Base-by-base conservation (phyloP, 2,797 vertebrate species). In the Gymnopithys bicolor region DNA sequence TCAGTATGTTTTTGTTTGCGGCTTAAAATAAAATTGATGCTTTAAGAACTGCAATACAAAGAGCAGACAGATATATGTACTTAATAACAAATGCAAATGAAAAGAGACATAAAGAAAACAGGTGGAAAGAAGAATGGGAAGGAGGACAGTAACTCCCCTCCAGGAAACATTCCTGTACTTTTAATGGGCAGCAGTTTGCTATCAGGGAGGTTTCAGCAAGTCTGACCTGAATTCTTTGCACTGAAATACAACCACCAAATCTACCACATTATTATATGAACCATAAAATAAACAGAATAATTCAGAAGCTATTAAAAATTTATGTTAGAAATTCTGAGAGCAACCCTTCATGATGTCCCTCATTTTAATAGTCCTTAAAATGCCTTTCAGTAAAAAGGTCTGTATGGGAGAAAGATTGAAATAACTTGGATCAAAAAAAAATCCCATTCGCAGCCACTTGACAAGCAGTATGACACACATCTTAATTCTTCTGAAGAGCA, bases 281-380 rank as follows among this genome's bases (percentile, higher is more conserved):
- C 49, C 41, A 82, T 79, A 90, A 95, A 93, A 93, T 90, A 96
- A 95, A 95, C 93, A 94, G 95, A 96, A 94, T 96, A 94, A 96
- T 96, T 96, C 94, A 96, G 90, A 93, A 87, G 90, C 64, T 82
- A 84, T 96, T 90, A 95, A 96, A 95, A 90, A 94, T 95, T 90
- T 51, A 97, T 84, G 64, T 52, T 74, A 73, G 80, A 90, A 95
- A 89, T 93, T 90, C 77, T 53, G 74, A 93, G 41, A 89, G 77
- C 84, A 95, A 79, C 33, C 39, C 75, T 90, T 90, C 77, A 69
- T 63, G 32, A 86, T 49, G 41, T 73, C 74, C 37, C 78, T 90
- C 67, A 87, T 95, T 96, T 94, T 78, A 94, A 81, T 30, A 85
- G 68, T 76, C 74, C 76, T 96, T 90, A 94, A 94, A 90, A 78